Evolutionary conservation across 2,888 invertebrate species (phyloP).

Genomic region (Dyspetes luteomarginatus): DNA sequence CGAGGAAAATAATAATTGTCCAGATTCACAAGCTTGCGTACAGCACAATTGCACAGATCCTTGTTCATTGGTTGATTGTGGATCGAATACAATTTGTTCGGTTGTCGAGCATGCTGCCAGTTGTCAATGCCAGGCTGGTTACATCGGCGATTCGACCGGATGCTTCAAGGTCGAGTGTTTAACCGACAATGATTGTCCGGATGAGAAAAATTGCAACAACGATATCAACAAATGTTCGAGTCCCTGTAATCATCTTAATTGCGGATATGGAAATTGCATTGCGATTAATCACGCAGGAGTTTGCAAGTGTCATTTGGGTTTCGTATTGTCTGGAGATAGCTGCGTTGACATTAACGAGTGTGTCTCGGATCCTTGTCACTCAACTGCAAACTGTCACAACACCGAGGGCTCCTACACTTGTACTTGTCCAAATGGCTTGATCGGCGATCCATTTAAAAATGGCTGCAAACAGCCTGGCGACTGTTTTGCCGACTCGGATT

Average conservation of each 20-base stretch:
- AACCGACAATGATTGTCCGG: slow-evolving; percentile 89
- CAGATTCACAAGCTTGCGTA: slow-evolving; percentile 90
- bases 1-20: slow-evolving; percentile 89
- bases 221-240: slow-evolving; percentile 91
- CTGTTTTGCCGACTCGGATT: slow-evolving; percentile 91
- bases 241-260: slow-evolving; percentile 91
- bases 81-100: slow-evolving; percentile 90
- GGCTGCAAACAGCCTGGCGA: slow-evolving; percentile 94
- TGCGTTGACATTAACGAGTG: slow-evolving; percentile 95
- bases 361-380: slow-evolving; percentile 90
- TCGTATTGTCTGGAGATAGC: slow-evolving; percentile 86
- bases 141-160: slow-evolving; percentile 93
- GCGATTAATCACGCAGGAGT: slow-evolving; percentile 89
- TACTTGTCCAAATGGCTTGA: slow-evolving; percentile 90
- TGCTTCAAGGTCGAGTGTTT: slow-evolving; percentile 96
- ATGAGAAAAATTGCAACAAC: slow-evolving; percentile 90
- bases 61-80: slow-evolving; percentile 89
- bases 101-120: slow-evolving; percentile 89
- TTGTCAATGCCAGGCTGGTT: slow-evolving; percentile 92
- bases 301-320: slow-evolving; percentile 92
- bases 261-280: slow-evolving; percentile 92
- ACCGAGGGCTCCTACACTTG: slow-evolving; percentile 91
- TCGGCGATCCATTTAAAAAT: slow-evolving; percentile 89
- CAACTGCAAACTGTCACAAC: slow-evolving; percentile 91
- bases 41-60: slow-evolving; percentile 92